phyloP scores from a whole-genome alignment of 2,113 vertebrate genomes.

The Nothocercus julius region DNA sequence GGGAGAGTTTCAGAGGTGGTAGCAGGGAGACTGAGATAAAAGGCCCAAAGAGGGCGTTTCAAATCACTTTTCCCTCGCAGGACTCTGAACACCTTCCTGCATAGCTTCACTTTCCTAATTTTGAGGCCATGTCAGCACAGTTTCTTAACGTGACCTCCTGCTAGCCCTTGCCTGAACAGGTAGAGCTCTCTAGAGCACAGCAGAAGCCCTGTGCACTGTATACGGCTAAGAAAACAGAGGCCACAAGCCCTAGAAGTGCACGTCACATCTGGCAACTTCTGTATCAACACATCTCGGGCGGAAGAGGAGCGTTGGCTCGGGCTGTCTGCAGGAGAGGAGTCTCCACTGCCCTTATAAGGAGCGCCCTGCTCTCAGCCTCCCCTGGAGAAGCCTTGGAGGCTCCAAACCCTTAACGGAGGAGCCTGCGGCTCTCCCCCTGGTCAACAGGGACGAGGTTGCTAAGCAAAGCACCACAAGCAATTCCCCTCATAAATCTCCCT shows the following conservation, averaged over 20 bases:
- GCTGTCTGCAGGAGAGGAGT: constrained; percentile 17
- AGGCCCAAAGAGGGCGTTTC: background rate
- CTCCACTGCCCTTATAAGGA: constrained; percentile 67
- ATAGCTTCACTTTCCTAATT: background rate
- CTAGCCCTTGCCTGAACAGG: background rate
- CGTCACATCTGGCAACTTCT: constrained; percentile 42
- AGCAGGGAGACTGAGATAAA: background rate
- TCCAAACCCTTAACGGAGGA: background rate
- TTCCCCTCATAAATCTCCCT: constrained; percentile 22
- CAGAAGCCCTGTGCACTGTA: background rate
- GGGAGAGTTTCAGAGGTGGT: background rate
- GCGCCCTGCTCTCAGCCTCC: background rate
- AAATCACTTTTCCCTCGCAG: background rate
- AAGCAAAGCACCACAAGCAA: constrained; percentile 14
- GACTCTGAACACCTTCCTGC: background rate
- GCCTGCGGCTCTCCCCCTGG: background rate
- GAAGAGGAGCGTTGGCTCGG: constrained; percentile 15
- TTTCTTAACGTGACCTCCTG: background rate
- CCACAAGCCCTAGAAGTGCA: background rate
- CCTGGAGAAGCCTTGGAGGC: constrained; percentile 34
- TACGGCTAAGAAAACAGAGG: background rate
- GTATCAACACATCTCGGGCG: constrained; percentile 41
- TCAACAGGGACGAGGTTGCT: background rate
- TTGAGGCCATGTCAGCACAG: background rate
- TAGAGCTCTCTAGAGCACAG: background rate